These are phyloP conservation scores for Cephus runcator DNA, from an alignment of 2,888 invertebrate genomes.

Conservation along the genomic window DNA sequence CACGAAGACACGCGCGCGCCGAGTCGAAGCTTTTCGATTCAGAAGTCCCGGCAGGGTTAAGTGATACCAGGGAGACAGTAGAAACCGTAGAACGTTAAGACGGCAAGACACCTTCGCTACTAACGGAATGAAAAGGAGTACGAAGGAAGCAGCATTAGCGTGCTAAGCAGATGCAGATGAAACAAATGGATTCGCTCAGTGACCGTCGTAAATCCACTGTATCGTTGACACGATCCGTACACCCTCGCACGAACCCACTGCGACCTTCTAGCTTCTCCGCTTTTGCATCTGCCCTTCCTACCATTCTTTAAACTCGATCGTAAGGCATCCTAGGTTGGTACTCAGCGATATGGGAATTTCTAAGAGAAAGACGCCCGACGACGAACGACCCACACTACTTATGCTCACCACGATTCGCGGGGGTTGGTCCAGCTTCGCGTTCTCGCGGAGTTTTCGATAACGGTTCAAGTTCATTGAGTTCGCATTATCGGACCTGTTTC, in stretches of 20 bases:
- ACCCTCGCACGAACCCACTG: conserved; percentile 56
- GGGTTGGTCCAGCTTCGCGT: background rate
- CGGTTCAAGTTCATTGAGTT: conserved; percentile 9
- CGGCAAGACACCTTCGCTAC: conserved; percentile 3
- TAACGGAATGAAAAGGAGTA: conserved; percentile 23
- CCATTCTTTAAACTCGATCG: conserved; percentile 3
- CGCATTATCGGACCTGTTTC: conserved; percentile 11
- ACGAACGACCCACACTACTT: background rate
- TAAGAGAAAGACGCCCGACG: background rate
- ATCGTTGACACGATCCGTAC: conserved; percentile 62
- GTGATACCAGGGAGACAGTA: background rate
- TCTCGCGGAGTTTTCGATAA: background rate
- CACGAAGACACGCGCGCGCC: background rate
- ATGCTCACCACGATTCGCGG: background rate
- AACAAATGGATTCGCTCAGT: conserved; percentile 61
- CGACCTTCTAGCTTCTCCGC: conserved; percentile 35
- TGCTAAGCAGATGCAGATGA: conserved; percentile 63
- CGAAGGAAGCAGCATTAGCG: conserved; percentile 50
- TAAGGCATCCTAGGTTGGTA: background rate
- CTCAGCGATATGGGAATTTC: background rate
- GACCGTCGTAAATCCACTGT: conserved; percentile 60
- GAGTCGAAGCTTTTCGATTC: background rate
- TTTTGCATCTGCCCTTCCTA: conserved; percentile 19
- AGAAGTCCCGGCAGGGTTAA: background rate
- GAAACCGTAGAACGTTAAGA: background rate